phyloP scores from a whole-genome alignment of 2,797 vertebrate species.

The Leptoclinus maculatus region DNA sequence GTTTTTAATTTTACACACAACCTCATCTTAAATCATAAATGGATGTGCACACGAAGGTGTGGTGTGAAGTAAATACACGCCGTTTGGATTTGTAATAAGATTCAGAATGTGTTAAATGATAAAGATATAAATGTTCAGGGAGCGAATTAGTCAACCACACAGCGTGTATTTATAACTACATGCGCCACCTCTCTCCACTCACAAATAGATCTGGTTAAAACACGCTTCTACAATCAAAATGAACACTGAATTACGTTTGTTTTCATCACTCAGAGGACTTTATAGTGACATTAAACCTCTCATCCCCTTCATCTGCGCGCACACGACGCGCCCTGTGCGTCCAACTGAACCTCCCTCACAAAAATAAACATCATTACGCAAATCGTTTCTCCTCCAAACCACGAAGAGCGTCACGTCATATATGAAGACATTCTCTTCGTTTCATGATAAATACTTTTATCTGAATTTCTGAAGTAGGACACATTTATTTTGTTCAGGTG shows the following conservation, averaged over 20 bases:
- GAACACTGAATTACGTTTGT: rapidly evolving
- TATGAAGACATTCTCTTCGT: rapidly evolving
- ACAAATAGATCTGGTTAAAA: neutral
- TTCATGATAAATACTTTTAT: neutral
- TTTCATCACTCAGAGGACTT: neutral
- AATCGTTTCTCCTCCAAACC: constrained; percentile 5
- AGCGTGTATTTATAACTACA: constrained; percentile 12
- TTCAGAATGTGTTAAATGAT: neutral
- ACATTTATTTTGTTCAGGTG: neutral
- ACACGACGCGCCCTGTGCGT: constrained; percentile 55
- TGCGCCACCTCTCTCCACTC: constrained; percentile 3
- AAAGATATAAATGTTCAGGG: neutral
- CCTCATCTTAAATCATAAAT: neutral
- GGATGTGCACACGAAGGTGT: neutral
- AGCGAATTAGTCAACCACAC: neutral
- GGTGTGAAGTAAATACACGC: neutral
- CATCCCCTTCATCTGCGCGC: constrained; percentile 27
- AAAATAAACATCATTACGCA: constrained; percentile 9
- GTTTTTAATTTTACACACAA: neutral
- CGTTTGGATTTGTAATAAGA: neutral
- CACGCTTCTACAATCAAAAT: neutral
- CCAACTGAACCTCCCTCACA: constrained; percentile 15
- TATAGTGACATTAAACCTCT: constrained; percentile 4
- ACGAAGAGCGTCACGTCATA: neutral
- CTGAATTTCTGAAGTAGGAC: neutral